Evolutionary conservation across 2,113 vertebrate genomes (phyloP).

Genomic region (Raja brachyura): DNA sequence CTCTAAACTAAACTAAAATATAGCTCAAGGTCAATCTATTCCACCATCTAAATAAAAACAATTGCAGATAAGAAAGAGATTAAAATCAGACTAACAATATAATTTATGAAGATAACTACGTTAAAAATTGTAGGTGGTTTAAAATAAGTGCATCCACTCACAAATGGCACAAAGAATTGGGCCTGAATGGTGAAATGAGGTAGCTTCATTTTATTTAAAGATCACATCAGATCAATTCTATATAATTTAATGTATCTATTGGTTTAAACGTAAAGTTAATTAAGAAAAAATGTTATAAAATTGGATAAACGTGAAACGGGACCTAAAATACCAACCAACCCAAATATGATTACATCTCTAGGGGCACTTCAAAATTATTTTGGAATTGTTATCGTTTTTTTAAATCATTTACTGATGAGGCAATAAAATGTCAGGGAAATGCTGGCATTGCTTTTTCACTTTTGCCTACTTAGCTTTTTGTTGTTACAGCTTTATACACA

Average conservation of each 20-base stretch:
- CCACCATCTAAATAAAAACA: background rate
- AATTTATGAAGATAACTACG: background rate
- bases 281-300: background rate
- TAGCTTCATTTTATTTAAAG: background rate
- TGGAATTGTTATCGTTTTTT: background rate
- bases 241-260: background rate
- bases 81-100: background rate
- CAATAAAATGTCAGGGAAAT: background rate
- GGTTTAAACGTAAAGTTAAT: background rate
- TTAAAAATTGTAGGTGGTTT: background rate
- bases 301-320: background rate
- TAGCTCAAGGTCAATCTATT: too few relatives aligned
- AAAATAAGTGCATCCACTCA: background rate
- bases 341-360: background rate
- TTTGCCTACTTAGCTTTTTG: background rate
- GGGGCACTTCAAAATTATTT: background rate
- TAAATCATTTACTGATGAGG: background rate
- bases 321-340: background rate
- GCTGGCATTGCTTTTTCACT: background rate
- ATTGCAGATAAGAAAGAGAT: background rate
- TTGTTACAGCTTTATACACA: background rate
- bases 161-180: background rate
- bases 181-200: background rate
- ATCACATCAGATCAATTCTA: background rate
- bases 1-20: too few relatives aligned